These are phyloP conservation scores for Manacus vitellinus DNA, from an alignment of 2,113 vertebrate genomes.

Conservation along the genomic window DNA sequence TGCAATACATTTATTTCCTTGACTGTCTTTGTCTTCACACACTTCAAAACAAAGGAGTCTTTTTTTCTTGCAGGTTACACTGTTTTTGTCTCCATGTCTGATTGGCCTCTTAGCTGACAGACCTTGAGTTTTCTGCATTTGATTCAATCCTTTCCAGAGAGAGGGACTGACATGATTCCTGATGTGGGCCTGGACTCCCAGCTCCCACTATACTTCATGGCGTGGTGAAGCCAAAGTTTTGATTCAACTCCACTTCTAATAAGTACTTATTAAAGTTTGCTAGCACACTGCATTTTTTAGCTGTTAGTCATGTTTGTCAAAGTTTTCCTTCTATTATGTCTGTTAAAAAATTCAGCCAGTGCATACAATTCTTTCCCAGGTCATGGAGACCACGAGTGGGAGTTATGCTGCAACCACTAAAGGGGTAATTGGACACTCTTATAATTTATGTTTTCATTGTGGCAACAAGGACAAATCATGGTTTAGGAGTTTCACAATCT, in stretches of 20 bases:
- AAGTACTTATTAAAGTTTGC: neutral
- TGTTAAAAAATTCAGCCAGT: neutral
- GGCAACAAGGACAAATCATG: neutral
- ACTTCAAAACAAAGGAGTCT: neutral
- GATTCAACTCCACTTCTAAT: neutral
- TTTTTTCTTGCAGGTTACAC: neutral
- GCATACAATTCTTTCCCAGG: neutral
- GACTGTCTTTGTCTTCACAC: neutral
- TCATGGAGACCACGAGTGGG: neutral
- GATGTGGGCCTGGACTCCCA: neutral
- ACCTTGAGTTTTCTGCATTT: neutral
- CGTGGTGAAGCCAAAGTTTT: neutral
- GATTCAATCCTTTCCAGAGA: neutral
- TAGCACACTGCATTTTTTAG: neutral
- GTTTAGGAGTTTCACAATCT: slow-evolving; percentile 16
- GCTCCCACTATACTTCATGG: neutral
- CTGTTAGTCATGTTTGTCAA: neutral
- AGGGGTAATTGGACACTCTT: neutral
- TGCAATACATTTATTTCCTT: neutral
- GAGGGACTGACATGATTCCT: neutral
- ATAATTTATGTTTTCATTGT: neutral
- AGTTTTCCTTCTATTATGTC: neutral
- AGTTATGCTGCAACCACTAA: neutral
- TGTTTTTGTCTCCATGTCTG: neutral
- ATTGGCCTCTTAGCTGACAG: neutral